Percentiles rank a stretch among this genome's conserved stretches.
Evolutionary conservation across 2,888 invertebrate species (phyloP).

Genomic region (Nemotelus nigrinus): DNA sequence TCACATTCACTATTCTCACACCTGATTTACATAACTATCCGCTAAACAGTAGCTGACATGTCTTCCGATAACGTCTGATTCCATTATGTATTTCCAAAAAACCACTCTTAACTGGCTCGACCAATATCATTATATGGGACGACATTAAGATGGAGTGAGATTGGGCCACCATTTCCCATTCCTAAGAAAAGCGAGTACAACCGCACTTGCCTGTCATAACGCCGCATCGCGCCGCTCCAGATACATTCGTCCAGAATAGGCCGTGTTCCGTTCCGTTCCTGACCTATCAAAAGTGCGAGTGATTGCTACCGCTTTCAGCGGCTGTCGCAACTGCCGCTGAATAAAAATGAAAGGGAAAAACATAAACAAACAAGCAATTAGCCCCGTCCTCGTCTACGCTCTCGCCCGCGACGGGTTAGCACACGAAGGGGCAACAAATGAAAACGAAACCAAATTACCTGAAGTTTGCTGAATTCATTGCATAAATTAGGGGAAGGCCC

Average conservation of each 20-base stretch:
- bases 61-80: too few relatives aligned
- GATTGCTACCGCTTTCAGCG: neutral
- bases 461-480: conserved; percentile 46
- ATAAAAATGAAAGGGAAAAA: conserved; percentile 43
- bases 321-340: conserved; percentile 17
- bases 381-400: neutral
- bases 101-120: too few relatives aligned
- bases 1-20: too few relatives aligned
- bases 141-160: neutral
- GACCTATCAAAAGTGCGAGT: conserved; percentile 34
- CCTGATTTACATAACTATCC: too few relatives aligned
- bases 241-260: neutral
- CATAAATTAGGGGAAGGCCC: conserved; percentile 27
- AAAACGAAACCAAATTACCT: conserved; percentile 44
- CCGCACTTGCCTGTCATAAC: conserved; percentile 27
- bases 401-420: neutral
- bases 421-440: conserved; percentile 25
- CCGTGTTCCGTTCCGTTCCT: conserved; percentile 28
- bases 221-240: neutral
- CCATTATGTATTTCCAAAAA: too few relatives aligned
- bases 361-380: conserved; percentile 38
- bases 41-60: too few relatives aligned
- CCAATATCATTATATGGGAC: neutral
- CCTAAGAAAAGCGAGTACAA: conserved; percentile 1
- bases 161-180: conserved; percentile 7